Percentiles rank a stretch among this genome's conserved stretches.
These are phyloP conservation scores for Ceratina calcarata DNA, from an alignment of 1,140 invertebrate species.

Conservation along the genomic window DNA sequence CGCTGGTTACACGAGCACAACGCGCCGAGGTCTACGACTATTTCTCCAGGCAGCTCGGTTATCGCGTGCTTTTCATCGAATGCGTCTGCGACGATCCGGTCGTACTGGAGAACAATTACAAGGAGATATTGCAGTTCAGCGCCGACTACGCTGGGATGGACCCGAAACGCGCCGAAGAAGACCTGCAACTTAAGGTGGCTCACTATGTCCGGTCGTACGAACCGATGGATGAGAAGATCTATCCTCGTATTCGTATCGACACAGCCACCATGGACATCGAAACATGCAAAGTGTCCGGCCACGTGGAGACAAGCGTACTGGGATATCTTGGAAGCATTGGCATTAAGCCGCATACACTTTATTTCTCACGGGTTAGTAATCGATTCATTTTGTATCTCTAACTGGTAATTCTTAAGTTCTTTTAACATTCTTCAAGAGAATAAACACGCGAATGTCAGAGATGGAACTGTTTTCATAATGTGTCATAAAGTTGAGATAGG, in stretches of 20 bases:
- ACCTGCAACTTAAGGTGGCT: constrained; percentile 91
- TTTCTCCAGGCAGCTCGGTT: constrained; percentile 87
- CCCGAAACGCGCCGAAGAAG: constrained; percentile 87
- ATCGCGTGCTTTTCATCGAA: constrained; percentile 95
- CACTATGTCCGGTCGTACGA: constrained; percentile 93
- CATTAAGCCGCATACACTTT: constrained; percentile 87
- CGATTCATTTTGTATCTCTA: not conserved
- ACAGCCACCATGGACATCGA: constrained; percentile 84
- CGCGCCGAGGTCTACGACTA: constrained; percentile 89
- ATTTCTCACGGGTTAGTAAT: constrained; percentile 85
- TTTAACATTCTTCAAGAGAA: not conserved
- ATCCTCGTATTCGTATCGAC: constrained; percentile 86
- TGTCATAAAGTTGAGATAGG: not conserved
- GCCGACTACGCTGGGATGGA: constrained; percentile 93
- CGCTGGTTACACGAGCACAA: constrained; percentile 91
- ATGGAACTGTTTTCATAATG: not conserved
- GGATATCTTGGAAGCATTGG: constrained; percentile 89
- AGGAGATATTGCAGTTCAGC: constrained; percentile 94
- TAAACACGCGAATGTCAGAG: not conserved
- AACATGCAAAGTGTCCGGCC: constrained; percentile 83
- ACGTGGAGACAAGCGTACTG: constrained; percentile 88
- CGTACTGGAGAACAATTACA: constrained; percentile 92
- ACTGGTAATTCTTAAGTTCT: not conserved
- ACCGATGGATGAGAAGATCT: constrained; percentile 83
- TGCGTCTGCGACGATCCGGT: constrained; percentile 92